A percentile compares a stretch with the other conserved stretches of the same genome.
These are phyloP conservation scores for Galaxias olidus DNA, from an alignment of 2,797 vertebrate species.

Conservation along the genomic window DNA sequence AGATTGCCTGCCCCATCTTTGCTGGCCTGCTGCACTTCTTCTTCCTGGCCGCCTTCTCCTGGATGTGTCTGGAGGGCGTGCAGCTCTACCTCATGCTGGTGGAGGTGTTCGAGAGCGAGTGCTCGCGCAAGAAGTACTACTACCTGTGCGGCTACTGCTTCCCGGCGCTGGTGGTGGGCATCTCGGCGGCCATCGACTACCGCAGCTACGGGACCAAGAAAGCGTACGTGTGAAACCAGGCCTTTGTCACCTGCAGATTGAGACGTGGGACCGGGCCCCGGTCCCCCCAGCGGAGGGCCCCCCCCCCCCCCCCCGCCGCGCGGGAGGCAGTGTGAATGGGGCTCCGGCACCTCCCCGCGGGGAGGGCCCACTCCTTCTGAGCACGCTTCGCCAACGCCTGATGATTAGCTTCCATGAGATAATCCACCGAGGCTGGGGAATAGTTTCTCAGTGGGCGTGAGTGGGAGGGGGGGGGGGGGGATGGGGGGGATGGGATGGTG, in stretches of 20 bases:
- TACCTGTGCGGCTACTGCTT: constrained; percentile 94
- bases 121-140: constrained; percentile 92
- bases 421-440: constrained; percentile 67
- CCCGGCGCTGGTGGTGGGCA: constrained; percentile 91
- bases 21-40: constrained; percentile 94
- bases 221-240: constrained; percentile 82
- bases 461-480: constrained; percentile 19
- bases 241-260: constrained; percentile 76
- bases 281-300: constrained; percentile 60
- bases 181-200: constrained; percentile 92
- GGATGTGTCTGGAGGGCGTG: constrained; percentile 94
- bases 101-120: constrained; percentile 93
- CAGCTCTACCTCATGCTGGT: constrained; percentile 96
- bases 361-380: constrained; percentile 53
- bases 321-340: constrained; percentile 46
- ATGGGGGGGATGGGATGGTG: constrained; percentile 33
- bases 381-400: constrained; percentile 70
- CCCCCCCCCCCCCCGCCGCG: constrained; percentile 66
- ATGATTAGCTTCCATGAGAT: constrained; percentile 74
- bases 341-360: constrained; percentile 59
- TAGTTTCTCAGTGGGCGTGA: constrained; percentile 38
- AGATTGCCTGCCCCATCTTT: constrained; percentile 94
- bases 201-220: constrained; percentile 95
- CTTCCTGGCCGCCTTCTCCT: constrained; percentile 95
- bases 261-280: constrained; percentile 65